These are phyloP conservation scores for Reinhardtius hippoglossoides DNA, from an alignment of 2,113 vertebrate species.

Conservation along the genomic window DNA sequence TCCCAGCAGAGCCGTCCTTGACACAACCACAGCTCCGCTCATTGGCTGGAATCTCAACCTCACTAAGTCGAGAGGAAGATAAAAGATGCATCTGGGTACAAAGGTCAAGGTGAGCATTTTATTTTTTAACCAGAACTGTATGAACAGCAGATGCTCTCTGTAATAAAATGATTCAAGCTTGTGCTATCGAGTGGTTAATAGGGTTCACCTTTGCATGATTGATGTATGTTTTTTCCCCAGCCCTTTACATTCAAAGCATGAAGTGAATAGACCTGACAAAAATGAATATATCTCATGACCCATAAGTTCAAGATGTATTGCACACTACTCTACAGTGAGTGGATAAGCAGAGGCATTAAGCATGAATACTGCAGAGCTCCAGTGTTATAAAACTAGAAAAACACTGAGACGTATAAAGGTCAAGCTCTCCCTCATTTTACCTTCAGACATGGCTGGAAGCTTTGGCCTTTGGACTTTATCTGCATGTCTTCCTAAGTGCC, in stretches of 20 bases:
- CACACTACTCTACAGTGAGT: background rate
- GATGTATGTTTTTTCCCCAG: background rate
- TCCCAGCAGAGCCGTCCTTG: conserved; percentile 36
- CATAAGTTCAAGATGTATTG: background rate
- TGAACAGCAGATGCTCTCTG: background rate
- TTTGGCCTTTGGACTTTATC: background rate
- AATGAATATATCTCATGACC: background rate
- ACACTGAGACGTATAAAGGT: background rate
- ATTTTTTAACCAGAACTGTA: conserved; percentile 18
- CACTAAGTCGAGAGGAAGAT: conserved; percentile 17
- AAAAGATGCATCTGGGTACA: conserved; percentile 32
- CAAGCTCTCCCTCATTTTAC: conserved; percentile 1
- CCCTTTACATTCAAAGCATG: background rate
- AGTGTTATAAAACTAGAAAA: background rate
- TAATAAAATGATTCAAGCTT: background rate
- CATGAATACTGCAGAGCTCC: background rate
- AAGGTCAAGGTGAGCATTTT: conserved; percentile 40
- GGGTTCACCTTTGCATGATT: background rate
- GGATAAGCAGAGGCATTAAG: background rate
- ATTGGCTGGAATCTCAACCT: conserved; percentile 7
- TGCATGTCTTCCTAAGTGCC: conserved; percentile 4
- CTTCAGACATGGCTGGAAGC: background rate
- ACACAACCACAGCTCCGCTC: background rate
- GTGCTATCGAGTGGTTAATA: background rate
- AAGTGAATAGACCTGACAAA: background rate